These are phyloP conservation scores for Metacarcinus magister DNA, from an alignment of 2,888 invertebrate species.

Conservation along the genomic window DNA sequence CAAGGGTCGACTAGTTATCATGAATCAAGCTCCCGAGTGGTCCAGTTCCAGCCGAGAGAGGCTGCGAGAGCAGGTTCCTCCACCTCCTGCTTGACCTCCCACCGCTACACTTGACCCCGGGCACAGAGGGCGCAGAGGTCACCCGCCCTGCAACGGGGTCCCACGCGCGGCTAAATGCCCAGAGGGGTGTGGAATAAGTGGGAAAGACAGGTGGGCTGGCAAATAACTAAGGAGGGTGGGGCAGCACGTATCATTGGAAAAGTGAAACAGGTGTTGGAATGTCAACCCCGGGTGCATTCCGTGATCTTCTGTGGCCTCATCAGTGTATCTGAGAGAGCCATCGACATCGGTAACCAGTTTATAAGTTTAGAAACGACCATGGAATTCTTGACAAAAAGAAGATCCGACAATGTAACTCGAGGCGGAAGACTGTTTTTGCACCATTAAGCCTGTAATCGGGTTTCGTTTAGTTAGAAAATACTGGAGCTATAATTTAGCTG, in stretches of 20 bases:
- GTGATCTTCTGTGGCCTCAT: background rate
- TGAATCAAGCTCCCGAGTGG: constrained; percentile 44
- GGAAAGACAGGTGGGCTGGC: constrained; percentile 22
- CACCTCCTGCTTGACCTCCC: constrained; percentile 73
- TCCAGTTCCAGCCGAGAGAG: constrained; percentile 69
- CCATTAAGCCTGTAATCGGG: constrained; percentile 57
- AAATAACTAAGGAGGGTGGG: background rate
- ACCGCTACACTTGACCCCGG: constrained; percentile 70
- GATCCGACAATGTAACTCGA: constrained; percentile 60
- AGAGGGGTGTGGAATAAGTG: background rate
- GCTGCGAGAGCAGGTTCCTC: constrained; percentile 73
- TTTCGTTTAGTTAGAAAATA: constrained; percentile 71
- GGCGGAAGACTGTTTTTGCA: constrained; percentile 60
- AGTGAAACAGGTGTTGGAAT: background rate
- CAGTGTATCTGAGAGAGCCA: background rate
- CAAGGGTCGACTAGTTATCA: constrained; percentile 28
- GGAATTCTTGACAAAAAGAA: constrained; percentile 56
- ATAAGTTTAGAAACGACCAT: background rate
- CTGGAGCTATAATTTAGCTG: constrained; percentile 61
- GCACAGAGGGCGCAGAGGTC: constrained; percentile 75
- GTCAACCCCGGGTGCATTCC: background rate
- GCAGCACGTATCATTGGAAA: background rate
- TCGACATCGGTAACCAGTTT: constrained; percentile 44
- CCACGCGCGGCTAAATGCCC: background rate
- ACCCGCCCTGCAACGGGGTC: constrained; percentile 69